A percentile compares a stretch with the other conserved stretches of the same genome.
These are phyloP conservation scores for Pleuronectes platessa DNA, from an alignment of 2,113 vertebrate species.

Conservation along the genomic window DNA sequence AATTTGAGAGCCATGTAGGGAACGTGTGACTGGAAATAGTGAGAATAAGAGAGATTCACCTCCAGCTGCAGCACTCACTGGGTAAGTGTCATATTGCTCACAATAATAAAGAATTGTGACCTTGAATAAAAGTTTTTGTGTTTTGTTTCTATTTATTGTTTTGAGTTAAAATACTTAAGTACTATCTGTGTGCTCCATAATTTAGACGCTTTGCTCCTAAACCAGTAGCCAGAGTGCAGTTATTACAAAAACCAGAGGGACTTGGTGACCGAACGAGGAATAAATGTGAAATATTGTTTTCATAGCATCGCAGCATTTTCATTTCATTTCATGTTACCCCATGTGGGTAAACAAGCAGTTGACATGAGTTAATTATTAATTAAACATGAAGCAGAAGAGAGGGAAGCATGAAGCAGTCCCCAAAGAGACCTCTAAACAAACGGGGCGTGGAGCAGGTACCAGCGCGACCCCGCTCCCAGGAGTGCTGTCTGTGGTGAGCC, in stretches of 20 bases:
- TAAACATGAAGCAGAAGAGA: conserved; percentile 78
- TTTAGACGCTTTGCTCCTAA: not conserved
- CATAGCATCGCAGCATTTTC: conserved; percentile 25
- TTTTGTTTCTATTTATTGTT: conserved; percentile 2
- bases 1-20: conserved; percentile 62
- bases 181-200: not conserved
- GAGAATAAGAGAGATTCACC: conserved; percentile 33
- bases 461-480: conserved; percentile 69
- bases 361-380: conserved; percentile 85
- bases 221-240: conserved; percentile 13
- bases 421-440: conserved; percentile 79
- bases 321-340: conserved; percentile 45
- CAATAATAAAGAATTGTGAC: conserved; percentile 25
- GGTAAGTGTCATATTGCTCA: conserved; percentile 18
- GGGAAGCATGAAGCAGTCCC: conserved; percentile 67
- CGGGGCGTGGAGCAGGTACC: conserved; percentile 77
- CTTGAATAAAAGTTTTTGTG: conserved; percentile 27
- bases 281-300: conserved; percentile 43
- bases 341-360: conserved; percentile 77
- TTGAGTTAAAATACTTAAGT: conserved; percentile 1
- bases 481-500: conserved; percentile 73
- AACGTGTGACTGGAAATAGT: conserved; percentile 52
- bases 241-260: conserved; percentile 27
- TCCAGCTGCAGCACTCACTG: conserved; percentile 22
- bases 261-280: conserved; percentile 37